Evolutionary conservation across 1,140 invertebrate species (phyloP), one percentile per base, ranked within the genome.

Genomic region (Cepaea nemoralis): DNA sequence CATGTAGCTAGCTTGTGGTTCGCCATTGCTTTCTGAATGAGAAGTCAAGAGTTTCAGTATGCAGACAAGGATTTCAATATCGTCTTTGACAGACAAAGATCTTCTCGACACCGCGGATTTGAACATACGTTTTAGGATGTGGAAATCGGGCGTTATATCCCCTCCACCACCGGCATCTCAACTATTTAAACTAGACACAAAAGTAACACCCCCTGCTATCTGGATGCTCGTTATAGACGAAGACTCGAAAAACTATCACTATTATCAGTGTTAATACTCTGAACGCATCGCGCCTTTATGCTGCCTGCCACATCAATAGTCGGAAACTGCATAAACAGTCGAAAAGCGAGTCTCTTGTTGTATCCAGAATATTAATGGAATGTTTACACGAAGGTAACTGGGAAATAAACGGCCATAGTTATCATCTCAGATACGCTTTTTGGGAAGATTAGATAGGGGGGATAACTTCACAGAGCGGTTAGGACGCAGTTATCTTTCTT

Each of bases 401-500:
- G n/a, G n/a, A 31, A 5, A 63, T 63, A 63, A 63, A 63, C n/a
- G 59, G 27, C 27, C 19, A 31, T 16, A 63, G 16, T 63, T 63
- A 31, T 63, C 59, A 27, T 31, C 27, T 27, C 59, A 31, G 59
- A 63, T 63, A 63, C 33, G 27, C 33, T 63, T 63, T 31, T 63
- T 31, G 24, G n/a, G 59, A 63, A 63, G 59, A 27, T 31, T 27
- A 63, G 59, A 63, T 63, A 14, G 33, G 59, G n/a, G 1, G 10
- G 59, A 63, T 63, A 63, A 63, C 59, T 63, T 63, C 59, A 63
- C n/a, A 63, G 59, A 63, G 59, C n/a, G 33, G 59, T 31, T 31
- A 63, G 59, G 3, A 5, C 6, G 59, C 6, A 63, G 59, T 63
- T 63, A 63, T 63, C 59, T 63, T 31, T 31, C 59, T 31, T 63